A percentile compares a stretch with the other conserved stretches of the same genome.
phyloP scores from a whole-genome alignment of 1,140 invertebrate species.

The Pseudomyrmex gracilis region DNA sequence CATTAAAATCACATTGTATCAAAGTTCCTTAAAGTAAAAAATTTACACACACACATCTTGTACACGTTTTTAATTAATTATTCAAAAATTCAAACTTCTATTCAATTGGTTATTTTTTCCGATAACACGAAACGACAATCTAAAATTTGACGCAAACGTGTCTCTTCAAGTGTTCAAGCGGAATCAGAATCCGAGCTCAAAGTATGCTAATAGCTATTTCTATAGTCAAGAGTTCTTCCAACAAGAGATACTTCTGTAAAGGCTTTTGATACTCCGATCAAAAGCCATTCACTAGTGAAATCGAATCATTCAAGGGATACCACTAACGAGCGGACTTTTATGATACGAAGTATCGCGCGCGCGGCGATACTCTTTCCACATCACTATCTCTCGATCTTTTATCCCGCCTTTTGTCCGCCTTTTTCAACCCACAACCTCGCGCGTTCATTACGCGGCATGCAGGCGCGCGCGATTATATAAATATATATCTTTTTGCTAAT shows the following conservation, averaged over 20 bases:
- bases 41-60: no score
- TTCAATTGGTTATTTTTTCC: background rate
- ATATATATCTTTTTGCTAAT: constrained; percentile 17
- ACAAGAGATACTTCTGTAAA: background rate
- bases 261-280: constrained; percentile 63
- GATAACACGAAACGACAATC: background rate
- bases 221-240: background rate
- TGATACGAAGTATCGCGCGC: constrained; percentile 67
- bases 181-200: background rate
- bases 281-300: constrained; percentile 71
- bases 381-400: constrained; percentile 17
- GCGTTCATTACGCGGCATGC: background rate
- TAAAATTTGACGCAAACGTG: constrained; percentile 49
- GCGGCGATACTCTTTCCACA: constrained; percentile 18
- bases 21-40: background rate
- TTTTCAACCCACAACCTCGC: constrained; percentile 5
- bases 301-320: constrained; percentile 71
- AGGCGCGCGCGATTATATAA: constrained; percentile 12
- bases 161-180: background rate
- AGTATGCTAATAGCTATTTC: background rate
- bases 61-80: background rate
- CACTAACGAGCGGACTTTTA: constrained; percentile 73
- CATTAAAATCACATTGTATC: constrained; percentile 27
- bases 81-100: no score
- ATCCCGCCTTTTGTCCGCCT: constrained; percentile 32